Evolutionary conservation across 2,888 invertebrate genomes (phyloP), one percentile per base, ranked within the genome.

Genomic region (Germaria angustata): DNA sequence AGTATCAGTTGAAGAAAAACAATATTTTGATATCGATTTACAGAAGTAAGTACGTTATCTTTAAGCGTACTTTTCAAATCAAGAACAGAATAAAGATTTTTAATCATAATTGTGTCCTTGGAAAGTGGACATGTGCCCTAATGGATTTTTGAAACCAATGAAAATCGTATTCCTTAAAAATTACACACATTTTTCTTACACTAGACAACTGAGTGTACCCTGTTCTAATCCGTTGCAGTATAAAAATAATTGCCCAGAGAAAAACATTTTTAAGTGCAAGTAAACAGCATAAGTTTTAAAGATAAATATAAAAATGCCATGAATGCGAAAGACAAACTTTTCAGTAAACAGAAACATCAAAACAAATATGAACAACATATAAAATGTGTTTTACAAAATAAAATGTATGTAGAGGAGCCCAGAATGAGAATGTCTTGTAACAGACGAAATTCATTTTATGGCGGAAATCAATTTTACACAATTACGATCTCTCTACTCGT

Each of bases 391-490:
- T 34, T n/a, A n/a, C n/a, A n/a, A n/a, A n/a, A n/a, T 49, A 9
- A 11, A 55, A 36, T 39, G n/a, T 28, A 28, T 39, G 57, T 32
- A 57, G 41, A 79, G 72, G 72, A 79, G 44, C 36, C 73, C 34
- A 41, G 65, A 49, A 49, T 53, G 46, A 51, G 69, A 36, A 61
- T 49, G 51, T 66, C 36, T 59, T 36, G 61, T 66, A 76, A 53
- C 59, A 32, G 63, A 65, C 51, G n/a, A 72, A 81, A 72, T 61
- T 53, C 66, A 59, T 63, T 80, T 84, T 59, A 76, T 78, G 76
- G 77, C 72, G 84, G 84, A 84, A 86, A 85, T 84, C 86, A 86
- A 86, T 84, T 86, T 84, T 83, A 85, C 79, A 84, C 84, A 86
- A 85, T 85, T 86, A 86, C 80, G 66, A 65, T 76, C 69, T 17